Percentiles rank a stretch among this genome's conserved stretches.
These are phyloP conservation scores for Rhimphoctona megacephalus DNA, from an alignment of 2,888 invertebrate genomes.

Conservation along the genomic window DNA sequence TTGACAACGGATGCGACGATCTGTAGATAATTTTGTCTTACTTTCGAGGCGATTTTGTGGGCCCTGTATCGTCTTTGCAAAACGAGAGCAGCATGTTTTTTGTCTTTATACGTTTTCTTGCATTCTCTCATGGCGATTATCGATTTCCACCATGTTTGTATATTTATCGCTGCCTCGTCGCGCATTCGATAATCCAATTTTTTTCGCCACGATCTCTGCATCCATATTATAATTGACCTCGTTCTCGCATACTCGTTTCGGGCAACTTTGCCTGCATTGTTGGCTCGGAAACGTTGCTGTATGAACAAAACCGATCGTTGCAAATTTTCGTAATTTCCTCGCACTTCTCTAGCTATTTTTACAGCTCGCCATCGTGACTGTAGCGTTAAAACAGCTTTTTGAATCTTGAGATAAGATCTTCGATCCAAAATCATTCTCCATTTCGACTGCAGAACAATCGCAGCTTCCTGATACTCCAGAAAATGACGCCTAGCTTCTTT, in stretches of 20 bases:
- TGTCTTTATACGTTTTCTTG: slow-evolving; percentile 30
- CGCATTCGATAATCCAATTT: slow-evolving; percentile 71
- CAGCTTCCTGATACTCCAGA: slow-evolving; percentile 67
- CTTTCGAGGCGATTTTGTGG: slow-evolving; percentile 78
- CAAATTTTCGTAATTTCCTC: slow-evolving; percentile 75
- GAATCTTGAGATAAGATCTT: slow-evolving; percentile 46
- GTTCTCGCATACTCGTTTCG: slow-evolving; percentile 77
- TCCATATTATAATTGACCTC: slow-evolving; percentile 72
- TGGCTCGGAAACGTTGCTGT: slow-evolving; percentile 72
- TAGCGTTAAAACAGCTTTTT: slow-evolving; percentile 79
- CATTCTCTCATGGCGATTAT: slow-evolving; percentile 61
- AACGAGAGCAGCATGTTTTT: slow-evolving; percentile 76
- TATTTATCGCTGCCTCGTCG: slow-evolving; percentile 76
- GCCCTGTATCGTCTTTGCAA: slow-evolving; percentile 85
- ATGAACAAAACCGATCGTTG: slow-evolving; percentile 58
- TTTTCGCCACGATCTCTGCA: slow-evolving; percentile 85
- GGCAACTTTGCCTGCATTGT: slow-evolving; percentile 15
- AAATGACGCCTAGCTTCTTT: slow-evolving; percentile 56
- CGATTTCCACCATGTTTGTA: slow-evolving; percentile 75
- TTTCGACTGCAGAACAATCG: slow-evolving; percentile 76
- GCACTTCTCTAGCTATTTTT: slow-evolving; percentile 79
- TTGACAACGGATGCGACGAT: slow-evolving; percentile 53
- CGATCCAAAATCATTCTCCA: slow-evolving; percentile 70
- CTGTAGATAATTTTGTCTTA: slow-evolving; percentile 77
- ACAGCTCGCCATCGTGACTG: slow-evolving; percentile 84